phyloP scores from a whole-genome alignment of 2,888 invertebrate genomes.

The Spodoptera exigua region DNA sequence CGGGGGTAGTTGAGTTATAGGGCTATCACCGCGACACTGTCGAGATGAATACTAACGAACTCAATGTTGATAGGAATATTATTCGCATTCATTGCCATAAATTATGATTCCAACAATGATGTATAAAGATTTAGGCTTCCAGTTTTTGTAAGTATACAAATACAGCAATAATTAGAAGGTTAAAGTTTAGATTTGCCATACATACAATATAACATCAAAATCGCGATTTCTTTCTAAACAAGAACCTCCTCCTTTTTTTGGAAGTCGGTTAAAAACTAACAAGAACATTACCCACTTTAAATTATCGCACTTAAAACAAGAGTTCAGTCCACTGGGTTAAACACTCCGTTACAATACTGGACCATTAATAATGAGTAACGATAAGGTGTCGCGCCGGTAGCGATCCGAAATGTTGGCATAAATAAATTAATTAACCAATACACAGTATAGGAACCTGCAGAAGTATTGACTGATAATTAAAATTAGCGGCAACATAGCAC shows the following conservation, averaged over 20 bases:
- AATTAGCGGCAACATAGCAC: background rate
- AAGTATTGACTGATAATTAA: slow-evolving; percentile 10
- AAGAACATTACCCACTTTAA: too few relatives aligned
- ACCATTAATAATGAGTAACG: slow-evolving; percentile 56
- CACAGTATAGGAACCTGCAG: slow-evolving; percentile 5
- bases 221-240: too few relatives aligned
- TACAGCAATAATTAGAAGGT: too few relatives aligned
- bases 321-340: slow-evolving; percentile 9
- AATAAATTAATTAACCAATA: slow-evolving; percentile 18
- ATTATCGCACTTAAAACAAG: too few relatives aligned
- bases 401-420: slow-evolving; percentile 47
- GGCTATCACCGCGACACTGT: slow-evolving; percentile 47
- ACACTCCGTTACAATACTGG: slow-evolving; percentile 17
- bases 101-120: too few relatives aligned
- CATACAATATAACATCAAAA: too few relatives aligned
- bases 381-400: slow-evolving; percentile 47
- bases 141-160: too few relatives aligned
- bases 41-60: slow-evolving; percentile 54
- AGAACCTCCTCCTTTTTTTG: too few relatives aligned
- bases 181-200: too few relatives aligned
- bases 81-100: background rate
- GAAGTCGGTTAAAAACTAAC: too few relatives aligned
- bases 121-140: too few relatives aligned
- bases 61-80: slow-evolving; percentile 33
- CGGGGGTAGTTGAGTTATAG: slow-evolving; percentile 60